Conservation (phyloP, 2,797 vertebrate genomes). For the Dromococcyx pavoninus region DNA sequence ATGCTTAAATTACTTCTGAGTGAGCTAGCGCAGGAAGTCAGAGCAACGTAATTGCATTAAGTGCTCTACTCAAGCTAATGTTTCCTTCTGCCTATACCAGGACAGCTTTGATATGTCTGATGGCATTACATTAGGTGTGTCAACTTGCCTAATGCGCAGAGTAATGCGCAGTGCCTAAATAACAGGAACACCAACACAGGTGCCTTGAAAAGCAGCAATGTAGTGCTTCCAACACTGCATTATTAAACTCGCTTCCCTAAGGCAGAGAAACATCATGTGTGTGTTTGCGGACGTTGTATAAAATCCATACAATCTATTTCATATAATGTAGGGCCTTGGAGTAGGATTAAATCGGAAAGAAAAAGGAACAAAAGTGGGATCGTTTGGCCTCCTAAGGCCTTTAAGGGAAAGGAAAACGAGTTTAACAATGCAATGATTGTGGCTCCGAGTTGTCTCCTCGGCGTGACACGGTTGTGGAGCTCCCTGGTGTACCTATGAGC, state of each 20-base stretch:
- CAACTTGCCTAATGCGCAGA: not conserved
- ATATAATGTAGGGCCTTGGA: not conserved
- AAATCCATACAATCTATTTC: constrained; percentile 20
- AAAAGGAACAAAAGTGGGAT: constrained; percentile 1
- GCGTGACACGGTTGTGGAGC: not conserved
- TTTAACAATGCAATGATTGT: not conserved
- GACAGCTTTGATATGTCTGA: constrained; percentile 21
- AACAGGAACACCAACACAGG: not conserved
- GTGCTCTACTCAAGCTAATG: constrained; percentile 17
- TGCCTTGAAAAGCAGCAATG: not conserved
- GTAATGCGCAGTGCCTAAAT: not conserved
- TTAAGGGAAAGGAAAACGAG: not conserved
- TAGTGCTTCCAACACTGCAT: not conserved
- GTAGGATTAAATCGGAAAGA: not conserved
- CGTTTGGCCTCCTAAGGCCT: constrained; percentile 11
- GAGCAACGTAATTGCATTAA: constrained; percentile 6
- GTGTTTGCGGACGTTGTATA: not conserved
- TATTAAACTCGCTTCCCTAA: not conserved
- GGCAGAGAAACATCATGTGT: not conserved
- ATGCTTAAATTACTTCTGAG: constrained; percentile 27
- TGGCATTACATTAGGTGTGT: constrained; percentile 7
- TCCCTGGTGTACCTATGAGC: not conserved
- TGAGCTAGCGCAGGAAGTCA: constrained; percentile 26
- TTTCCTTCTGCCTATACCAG: constrained; percentile 4
- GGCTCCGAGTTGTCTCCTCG: not conserved